Evolutionary conservation across 2,113 vertebrate genomes (phyloP).

Genomic region (Mastomys coucha): DNA sequence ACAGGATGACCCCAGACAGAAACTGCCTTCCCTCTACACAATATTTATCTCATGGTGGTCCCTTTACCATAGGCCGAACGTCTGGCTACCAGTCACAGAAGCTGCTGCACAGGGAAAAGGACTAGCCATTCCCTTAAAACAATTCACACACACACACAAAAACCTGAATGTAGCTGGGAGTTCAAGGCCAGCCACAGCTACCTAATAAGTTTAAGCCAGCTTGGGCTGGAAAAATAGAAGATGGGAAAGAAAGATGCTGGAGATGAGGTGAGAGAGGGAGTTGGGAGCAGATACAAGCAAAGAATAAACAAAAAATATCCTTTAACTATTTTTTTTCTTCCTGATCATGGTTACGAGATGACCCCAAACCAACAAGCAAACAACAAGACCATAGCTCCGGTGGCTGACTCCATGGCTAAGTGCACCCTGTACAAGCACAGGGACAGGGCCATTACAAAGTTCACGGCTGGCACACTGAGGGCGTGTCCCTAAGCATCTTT

Average conservation of each 20-base stretch:
- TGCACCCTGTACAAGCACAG: neutral
- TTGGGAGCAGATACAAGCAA: neutral
- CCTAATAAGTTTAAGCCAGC: neutral
- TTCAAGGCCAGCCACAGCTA: neutral
- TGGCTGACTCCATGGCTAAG: neutral
- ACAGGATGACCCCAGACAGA: conserved; percentile 10
- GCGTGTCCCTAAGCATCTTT: neutral
- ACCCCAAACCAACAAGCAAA: neutral
- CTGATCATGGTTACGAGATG: neutral
- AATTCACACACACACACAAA: neutral
- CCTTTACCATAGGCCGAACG: neutral
- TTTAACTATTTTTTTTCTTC: neutral
- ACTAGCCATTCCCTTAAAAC: neutral
- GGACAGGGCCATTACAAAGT: neutral
- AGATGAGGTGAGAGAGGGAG: too few relatives aligned
- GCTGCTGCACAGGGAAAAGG: neutral
- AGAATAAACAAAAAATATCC: neutral
- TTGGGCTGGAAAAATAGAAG: neutral
- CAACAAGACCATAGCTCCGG: neutral
- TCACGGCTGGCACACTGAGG: neutral
- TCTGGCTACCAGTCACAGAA: neutral
- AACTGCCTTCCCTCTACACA: neutral
- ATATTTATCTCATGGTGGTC: neutral
- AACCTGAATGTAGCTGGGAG: too few relatives aligned
- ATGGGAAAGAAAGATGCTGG: neutral